A percentile compares a stretch with the other conserved stretches of the same genome.
These are phyloP conservation scores for Pangasius mekongensis DNA, from an alignment of 2,797 vertebrate genomes.

Conservation along the genomic window DNA sequence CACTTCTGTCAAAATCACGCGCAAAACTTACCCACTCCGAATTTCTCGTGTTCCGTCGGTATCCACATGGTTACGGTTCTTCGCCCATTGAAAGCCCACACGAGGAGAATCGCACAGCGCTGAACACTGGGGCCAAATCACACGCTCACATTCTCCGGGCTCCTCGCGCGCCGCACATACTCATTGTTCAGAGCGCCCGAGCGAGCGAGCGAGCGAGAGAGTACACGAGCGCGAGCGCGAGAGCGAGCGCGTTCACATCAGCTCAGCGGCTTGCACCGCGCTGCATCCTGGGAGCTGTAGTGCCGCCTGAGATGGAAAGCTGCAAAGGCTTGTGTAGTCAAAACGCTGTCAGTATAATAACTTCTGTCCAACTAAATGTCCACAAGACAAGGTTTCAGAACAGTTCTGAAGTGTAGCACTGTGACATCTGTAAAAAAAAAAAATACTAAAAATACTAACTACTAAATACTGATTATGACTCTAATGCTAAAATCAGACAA, in stretches of 20 bases:
- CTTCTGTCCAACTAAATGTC: neutral
- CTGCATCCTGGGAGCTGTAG: conserved; percentile 78
- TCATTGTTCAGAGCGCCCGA: conserved; percentile 86
- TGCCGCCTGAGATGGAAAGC: conserved; percentile 30
- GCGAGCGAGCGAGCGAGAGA: conserved; percentile 53
- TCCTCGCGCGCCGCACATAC: conserved; percentile 72
- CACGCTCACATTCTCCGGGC: conserved; percentile 69
- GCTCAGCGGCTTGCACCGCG: conserved; percentile 24
- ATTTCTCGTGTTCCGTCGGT: conserved; percentile 96
- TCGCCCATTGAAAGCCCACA: neutral
- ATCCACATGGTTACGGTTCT: conserved; percentile 88
- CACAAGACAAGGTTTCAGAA: neutral
- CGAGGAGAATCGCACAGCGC: conserved; percentile 58
- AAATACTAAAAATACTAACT: too few species aligned
- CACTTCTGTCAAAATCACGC: conserved; percentile 9
- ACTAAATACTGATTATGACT: neutral
- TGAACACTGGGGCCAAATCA: conserved; percentile 52
- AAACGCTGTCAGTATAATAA: too few species aligned
- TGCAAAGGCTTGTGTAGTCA: neutral
- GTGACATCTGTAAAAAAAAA: neutral
- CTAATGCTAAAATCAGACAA: neutral
- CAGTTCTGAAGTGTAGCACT: neutral
- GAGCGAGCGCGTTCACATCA: conserved; percentile 24
- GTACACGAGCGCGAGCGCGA: neutral
- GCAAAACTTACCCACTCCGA: conserved; percentile 93